Conservation (phyloP, 2,113 vertebrate genomes). For the Ardeotis arabs region DNA sequence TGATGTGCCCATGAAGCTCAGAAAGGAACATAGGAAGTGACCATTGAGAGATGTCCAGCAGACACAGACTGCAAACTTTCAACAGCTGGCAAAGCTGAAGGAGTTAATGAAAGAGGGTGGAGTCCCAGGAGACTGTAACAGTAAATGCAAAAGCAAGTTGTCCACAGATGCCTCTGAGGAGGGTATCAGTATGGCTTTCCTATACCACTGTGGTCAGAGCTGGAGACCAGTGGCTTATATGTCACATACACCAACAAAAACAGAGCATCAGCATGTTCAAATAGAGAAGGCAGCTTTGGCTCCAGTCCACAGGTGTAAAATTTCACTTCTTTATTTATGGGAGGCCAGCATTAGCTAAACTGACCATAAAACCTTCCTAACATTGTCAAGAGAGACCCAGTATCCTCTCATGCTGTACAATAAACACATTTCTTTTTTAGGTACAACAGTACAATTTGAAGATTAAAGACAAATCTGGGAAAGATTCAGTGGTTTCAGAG, state of each 20-base stretch:
- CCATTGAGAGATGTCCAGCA: not conserved
- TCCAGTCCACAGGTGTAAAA: constrained; percentile 38
- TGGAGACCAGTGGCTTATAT: constrained; percentile 30
- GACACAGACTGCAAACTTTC: not conserved
- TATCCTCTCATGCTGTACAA: not conserved
- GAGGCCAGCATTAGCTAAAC: constrained; percentile 34
- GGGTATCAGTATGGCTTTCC: not conserved
- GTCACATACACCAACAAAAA: constrained; percentile 38
- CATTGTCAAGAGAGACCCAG: not conserved
- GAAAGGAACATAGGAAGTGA: not conserved
- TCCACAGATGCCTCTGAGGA: constrained; percentile 5
- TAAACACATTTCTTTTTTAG: not conserved
- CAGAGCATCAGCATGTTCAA: constrained; percentile 46
- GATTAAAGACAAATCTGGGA: not conserved
- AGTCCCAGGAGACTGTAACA: not conserved
- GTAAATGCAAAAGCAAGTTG: not conserved
- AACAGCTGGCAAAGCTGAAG: not conserved
- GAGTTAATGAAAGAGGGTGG: not conserved
- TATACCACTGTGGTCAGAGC: not conserved
- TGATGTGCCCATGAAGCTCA: not conserved
- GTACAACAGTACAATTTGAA: not conserved
- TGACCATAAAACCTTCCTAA: constrained; percentile 43
- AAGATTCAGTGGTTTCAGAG: not conserved
- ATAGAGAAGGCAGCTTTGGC: constrained; percentile 36
- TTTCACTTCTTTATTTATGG: constrained; percentile 66